A percentile compares a stretch with the other conserved stretches of the same genome.
phyloP scores from a whole-genome alignment of 2,113 vertebrate genomes.

The Sapayoa aenigma region DNA sequence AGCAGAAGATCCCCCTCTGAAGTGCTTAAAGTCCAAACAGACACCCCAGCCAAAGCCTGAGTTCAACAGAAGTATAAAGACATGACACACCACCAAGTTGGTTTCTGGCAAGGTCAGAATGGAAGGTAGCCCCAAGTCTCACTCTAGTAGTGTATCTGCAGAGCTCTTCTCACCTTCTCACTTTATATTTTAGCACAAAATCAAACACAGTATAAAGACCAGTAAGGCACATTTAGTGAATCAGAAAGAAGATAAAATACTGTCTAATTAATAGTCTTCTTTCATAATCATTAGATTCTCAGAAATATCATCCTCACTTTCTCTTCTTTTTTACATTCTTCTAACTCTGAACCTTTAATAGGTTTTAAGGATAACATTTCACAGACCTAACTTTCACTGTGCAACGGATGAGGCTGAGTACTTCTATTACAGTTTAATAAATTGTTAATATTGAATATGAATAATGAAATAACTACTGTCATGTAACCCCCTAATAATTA shows the following conservation, averaged over 20 bases:
- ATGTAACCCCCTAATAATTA: constrained; percentile 20
- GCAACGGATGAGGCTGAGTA: not conserved
- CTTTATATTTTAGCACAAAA: not conserved
- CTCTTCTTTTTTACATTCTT: not conserved
- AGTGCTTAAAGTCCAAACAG: not conserved
- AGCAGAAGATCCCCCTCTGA: not conserved
- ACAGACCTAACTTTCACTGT: not conserved
- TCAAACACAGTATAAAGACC: not conserved
- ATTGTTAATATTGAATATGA: constrained; percentile 64
- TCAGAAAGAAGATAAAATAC: not conserved
- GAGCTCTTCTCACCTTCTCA: not conserved
- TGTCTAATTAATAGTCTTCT: not conserved
- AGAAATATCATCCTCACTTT: not conserved
- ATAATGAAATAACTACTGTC: constrained; percentile 54
- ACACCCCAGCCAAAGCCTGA: not conserved
- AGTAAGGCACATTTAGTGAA: not conserved
- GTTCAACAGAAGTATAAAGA: not conserved
- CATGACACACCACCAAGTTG: not conserved
- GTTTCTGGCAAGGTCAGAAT: not conserved
- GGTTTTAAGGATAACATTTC: constrained; percentile 48
- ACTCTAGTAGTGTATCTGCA: not conserved
- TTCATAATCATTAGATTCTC: not conserved
- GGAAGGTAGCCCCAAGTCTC: not conserved
- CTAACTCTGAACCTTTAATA: constrained; percentile 27
- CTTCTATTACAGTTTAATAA: constrained; percentile 60